Evolutionary conservation across 2,113 vertebrate genomes (phyloP), one percentile per base, ranked within the genome.

Genomic region (Myxocyprinus asiaticus): DNA sequence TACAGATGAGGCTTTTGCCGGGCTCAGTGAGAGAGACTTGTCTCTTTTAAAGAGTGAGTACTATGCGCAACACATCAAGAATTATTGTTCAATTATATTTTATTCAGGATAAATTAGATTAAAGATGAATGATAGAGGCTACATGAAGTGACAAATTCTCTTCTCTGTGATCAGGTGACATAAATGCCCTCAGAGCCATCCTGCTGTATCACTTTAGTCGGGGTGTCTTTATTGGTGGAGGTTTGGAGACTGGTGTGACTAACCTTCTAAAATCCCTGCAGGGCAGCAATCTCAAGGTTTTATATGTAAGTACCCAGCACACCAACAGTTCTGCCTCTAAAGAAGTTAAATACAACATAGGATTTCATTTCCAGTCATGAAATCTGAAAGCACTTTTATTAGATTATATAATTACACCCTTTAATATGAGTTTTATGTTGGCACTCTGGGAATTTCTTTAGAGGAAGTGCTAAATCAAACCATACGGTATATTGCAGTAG

Each of bases 251-350:
- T n/a, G 92, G 95, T 6, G 97, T 98, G 68, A 99, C 96, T 65
- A 99, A 98, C 83, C 94, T 99, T 75, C 91, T 99, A 22, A 98
- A 94, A 91, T 94, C 96, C 10, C 90, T 96, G 5, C 96, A 98
- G 88, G 95, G 97, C 87, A 95, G 91, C 82, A 97, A 96, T 82
- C 88, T 99, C 61, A 95, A 87, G 81, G 78, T 99, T 81, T 90
- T 96, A 90, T 88, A 80, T 88, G 98, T 98, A 90, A 94, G 97
- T 94, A 69, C 74, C 22, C 5, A 47, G 42, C 22, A 33, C 22
- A 33, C 3, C 22, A 33, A 33, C 22, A n/a, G n/a, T n/a, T n/a
- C n/a, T n/a, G n/a, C n/a, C n/a, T n/a, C n/a, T n/a, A n/a, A n/a
- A n/a, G n/a, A n/a, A n/a, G n/a, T n/a, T n/a, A n/a, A n/a, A n/a